Evolutionary conservation across 2,888 invertebrate genomes (phyloP), one percentile per base, ranked within the genome.

Genomic region (Pandemis cinnamomeana): DNA sequence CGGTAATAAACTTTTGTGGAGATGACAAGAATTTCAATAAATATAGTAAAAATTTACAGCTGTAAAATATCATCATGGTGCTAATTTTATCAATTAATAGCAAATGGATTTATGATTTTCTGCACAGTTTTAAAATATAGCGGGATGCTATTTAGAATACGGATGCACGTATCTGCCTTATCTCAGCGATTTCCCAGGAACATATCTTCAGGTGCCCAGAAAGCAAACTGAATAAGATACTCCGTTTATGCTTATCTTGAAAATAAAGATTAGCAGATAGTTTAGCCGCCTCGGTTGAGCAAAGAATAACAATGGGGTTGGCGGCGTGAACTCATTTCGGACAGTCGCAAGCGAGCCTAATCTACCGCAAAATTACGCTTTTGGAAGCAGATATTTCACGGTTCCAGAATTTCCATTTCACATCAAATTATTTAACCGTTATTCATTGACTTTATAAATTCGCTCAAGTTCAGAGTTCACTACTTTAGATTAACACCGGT

Each of bases 221-320:
- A 64, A 48, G 36, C 46, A 0, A 63, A 7, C 44, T 63, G 46
- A 7, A 41, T 63, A 63, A 36, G 64, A 48, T 48, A 46, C n/a
- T 67, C 41, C 13, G n/a, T 10, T 15, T 51, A 41, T 61, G 51
- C n/a, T 10, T 20, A 58, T 55, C 46, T 55, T 68, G 13, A 41
- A 51, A 53, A 48, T 64, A 69, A 64, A 73, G 71, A 78, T 77
- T 80, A 77, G 77, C 60, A 75, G 72, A 61, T 72, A 77, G 78
- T 67, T 55, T 64, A 70, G 64, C 62, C 68, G 79, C 75, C 73
- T 73, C 77, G 77, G 72, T 69, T 63, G 69, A 73, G 64, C 66
- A 70, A 51, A 73, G 69, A 64, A 58, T 53, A 71, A 74, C 66
- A 71, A 74, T 71, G 41, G 62, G 46, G 41, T 60, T 42, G 53